Evolutionary conservation across 2,888 invertebrate genomes (phyloP).

Genomic region (Spodoptera littoralis): DNA sequence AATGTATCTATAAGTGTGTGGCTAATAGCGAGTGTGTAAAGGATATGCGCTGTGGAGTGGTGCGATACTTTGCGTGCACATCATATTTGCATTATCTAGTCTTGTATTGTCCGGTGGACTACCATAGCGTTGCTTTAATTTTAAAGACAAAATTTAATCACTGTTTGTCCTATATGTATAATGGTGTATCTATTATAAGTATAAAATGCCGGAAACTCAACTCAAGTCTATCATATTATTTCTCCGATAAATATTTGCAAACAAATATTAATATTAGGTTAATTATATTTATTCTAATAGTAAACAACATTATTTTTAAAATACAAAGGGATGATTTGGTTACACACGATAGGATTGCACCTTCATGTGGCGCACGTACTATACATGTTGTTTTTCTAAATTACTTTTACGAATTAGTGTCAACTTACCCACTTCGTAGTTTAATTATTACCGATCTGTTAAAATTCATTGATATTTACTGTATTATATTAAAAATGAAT

Average conservation of each 20-base stretch:
- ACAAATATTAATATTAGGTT: neutral
- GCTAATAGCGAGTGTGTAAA: too few relatives aligned
- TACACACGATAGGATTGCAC: neutral
- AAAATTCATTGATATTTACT: neutral
- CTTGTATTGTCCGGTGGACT: too few relatives aligned
- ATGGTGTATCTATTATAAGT: neutral
- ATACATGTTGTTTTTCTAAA: neutral
- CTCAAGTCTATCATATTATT: neutral
- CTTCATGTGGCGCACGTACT: neutral
- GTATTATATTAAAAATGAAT: neutral
- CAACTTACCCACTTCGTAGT: constrained; percentile 1
- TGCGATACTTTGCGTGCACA: too few relatives aligned
- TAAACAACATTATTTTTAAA: neutral
- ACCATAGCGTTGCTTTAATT: too few relatives aligned
- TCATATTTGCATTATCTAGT: too few relatives aligned
- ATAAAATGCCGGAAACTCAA: neutral
- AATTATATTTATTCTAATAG: neutral
- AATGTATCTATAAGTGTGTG: too few relatives aligned
- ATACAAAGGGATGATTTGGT: neutral
- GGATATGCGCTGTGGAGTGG: too few relatives aligned
- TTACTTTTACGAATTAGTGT: neutral
- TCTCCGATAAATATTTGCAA: constrained; percentile 1
- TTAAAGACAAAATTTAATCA: too few relatives aligned
- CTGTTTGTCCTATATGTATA: neutral
- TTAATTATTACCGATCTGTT: neutral